Conservation (phyloP, 2,113 vertebrate species). For the Butorides virescens region DNA sequence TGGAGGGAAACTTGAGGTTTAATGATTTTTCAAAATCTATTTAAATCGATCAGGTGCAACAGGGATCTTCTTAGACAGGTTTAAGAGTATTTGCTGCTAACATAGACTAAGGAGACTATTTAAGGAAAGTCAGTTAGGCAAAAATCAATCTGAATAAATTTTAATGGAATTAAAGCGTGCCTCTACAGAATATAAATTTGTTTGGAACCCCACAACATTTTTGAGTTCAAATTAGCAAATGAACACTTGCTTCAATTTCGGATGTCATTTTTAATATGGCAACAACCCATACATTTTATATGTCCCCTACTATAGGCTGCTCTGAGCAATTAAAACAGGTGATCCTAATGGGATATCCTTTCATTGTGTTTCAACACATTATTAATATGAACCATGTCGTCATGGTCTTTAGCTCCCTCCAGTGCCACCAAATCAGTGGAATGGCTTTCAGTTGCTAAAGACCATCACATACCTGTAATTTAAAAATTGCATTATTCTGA, state of each 20-base stretch:
- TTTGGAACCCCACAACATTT: not conserved
- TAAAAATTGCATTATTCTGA: not conserved
- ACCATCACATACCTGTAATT: not conserved
- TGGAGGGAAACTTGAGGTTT: not conserved
- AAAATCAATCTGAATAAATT: not conserved
- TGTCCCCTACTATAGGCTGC: not conserved
- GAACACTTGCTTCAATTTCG: not conserved
- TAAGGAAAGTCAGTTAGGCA: not conserved
- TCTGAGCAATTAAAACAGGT: not conserved
- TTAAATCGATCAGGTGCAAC: not conserved
- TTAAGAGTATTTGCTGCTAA: not conserved
- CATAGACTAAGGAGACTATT: not conserved
- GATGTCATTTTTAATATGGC: not conserved
- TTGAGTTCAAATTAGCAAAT: not conserved
- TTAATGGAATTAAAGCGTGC: not conserved
- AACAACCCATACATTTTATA: not conserved
- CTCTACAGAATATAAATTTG: not conserved
- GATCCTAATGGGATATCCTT: not conserved
- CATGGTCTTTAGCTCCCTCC: constrained; percentile 19
- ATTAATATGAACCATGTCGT: not conserved
- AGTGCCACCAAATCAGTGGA: not conserved
- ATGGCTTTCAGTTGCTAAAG: not conserved
- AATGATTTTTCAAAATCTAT: not conserved
- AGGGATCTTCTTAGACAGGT: not conserved
- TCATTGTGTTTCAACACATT: not conserved